Conservation (phyloP, 1,140 invertebrate species). For the Vanessa atalanta region DNA sequence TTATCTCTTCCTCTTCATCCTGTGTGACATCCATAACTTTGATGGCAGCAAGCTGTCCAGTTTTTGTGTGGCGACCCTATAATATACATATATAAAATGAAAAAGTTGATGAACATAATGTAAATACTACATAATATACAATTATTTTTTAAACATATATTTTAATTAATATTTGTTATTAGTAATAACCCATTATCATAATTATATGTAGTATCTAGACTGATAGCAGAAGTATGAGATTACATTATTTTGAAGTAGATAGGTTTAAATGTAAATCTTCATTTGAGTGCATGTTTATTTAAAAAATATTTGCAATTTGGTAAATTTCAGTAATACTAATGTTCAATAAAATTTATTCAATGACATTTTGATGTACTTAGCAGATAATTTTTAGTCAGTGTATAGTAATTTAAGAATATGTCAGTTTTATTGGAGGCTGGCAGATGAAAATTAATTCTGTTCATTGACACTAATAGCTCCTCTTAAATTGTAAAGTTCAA, state of each 20-base stretch:
- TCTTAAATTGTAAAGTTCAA: slow-evolving; percentile 55
- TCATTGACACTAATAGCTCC: slow-evolving; percentile 64
- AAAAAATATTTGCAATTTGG: no score
- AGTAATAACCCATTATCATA: no score
- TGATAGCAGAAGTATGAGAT: no score
- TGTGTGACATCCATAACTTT: slow-evolving; percentile 99
- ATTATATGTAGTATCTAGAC: no score
- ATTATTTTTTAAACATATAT: no score
- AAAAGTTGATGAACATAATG: not conserved
- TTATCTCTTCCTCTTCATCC: slow-evolving; percentile 99
- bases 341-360: no score
- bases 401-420: slow-evolving; percentile 26
- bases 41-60: slow-evolving; percentile 99
- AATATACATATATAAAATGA: slow-evolving; percentile 35
- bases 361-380: not conserved
- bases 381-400: not conserved
- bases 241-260: no score
- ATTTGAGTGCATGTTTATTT: no score
- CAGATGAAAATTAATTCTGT: slow-evolving; percentile 48
- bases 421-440: slow-evolving; percentile 34
- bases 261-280: no score
- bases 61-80: slow-evolving; percentile 99
- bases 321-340: no score
- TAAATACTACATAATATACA: no score
- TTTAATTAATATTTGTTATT: no score